Percentiles rank a stretch among this genome's conserved stretches.
Conservation (phyloP, 2,113 vertebrate genomes). For the Pampusana beccarii region DNA sequence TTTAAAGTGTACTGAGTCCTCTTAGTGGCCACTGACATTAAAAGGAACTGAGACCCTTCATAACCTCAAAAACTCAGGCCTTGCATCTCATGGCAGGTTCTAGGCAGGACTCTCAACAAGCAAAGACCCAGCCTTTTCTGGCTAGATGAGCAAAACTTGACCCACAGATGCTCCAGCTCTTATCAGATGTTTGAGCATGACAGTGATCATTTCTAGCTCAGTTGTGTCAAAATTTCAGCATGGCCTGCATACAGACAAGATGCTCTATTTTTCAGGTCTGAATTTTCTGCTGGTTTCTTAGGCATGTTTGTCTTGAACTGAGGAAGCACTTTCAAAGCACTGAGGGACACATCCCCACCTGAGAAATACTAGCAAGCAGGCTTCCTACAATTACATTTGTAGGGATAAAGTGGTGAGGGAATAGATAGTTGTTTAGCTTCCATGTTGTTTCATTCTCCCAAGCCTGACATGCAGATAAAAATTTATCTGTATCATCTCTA, state of each 20-base stretch:
- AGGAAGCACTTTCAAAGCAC: background rate
- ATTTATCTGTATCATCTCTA: background rate
- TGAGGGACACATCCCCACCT: background rate
- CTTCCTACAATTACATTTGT: background rate
- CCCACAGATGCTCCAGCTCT: background rate
- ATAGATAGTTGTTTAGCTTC: background rate
- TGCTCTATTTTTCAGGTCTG: background rate
- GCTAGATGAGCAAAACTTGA: background rate
- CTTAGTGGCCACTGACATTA: background rate
- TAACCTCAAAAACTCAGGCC: background rate
- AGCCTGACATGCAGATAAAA: background rate
- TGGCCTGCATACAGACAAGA: background rate
- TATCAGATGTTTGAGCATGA: background rate
- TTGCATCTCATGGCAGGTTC: background rate
- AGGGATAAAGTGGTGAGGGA: background rate
- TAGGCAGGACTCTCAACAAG: background rate
- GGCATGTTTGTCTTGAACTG: background rate
- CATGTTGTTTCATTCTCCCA: background rate
- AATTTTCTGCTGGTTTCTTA: background rate
- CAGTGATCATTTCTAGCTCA: background rate
- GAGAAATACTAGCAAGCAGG: background rate
- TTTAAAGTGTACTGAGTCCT: background rate
- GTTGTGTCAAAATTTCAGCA: background rate
- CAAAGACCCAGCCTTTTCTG: background rate
- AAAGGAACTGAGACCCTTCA: background rate